Evolutionary conservation across 2,797 vertebrate species (phyloP), one percentile per base, ranked within the genome.

Genomic region (Trachops cirrhosus): DNA sequence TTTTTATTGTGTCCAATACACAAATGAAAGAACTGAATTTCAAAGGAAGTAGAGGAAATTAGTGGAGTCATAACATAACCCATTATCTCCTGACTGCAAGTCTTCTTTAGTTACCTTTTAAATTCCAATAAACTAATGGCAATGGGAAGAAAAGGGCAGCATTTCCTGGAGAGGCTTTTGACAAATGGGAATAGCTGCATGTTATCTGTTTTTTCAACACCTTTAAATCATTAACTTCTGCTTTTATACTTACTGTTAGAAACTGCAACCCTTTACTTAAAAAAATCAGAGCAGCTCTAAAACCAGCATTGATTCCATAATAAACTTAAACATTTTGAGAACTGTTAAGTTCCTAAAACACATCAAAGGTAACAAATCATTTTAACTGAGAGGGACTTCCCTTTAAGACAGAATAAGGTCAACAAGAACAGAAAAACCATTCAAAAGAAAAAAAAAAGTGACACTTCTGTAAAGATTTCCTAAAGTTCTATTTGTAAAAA

Each of bases 331-430:
- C 2, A 39, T 52, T 94, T 84, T 22, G 37, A 91, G 93, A 97
- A 90, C 62, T 83, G 26, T 70, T 92, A 59, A 67, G 46, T 85
- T 96, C 52, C 86, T 85, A 77, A 73, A 96, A 39, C 39, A 88
- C 24, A 64, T 75, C 88, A 94, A 93, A 18, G 59, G 37, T 89
- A 93, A 85, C 39, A 89, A 6, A 89, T 57, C 50, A 91, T 86
- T 94, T 94, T 93, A 94, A 97, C 39, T 96, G 26, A 87, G 62
- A 34, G 80, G 79, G 59, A 95, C 89, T 95, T 97, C 96, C 79
- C 93, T 93, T 96, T 95, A 94, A 96, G 93, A 96, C 59, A 93
- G 73, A 96, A 93, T 91, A 46, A 96, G 71, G 70, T 96, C 86
- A 93, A 24, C 37, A 96, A 78, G 21, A 97, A 94, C 39, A 84